A percentile compares a stretch with the other conserved stretches of the same genome.
Evolutionary conservation across 1,140 invertebrate genomes (phyloP).

Genomic region (Propsilocerus akamusi): DNA sequence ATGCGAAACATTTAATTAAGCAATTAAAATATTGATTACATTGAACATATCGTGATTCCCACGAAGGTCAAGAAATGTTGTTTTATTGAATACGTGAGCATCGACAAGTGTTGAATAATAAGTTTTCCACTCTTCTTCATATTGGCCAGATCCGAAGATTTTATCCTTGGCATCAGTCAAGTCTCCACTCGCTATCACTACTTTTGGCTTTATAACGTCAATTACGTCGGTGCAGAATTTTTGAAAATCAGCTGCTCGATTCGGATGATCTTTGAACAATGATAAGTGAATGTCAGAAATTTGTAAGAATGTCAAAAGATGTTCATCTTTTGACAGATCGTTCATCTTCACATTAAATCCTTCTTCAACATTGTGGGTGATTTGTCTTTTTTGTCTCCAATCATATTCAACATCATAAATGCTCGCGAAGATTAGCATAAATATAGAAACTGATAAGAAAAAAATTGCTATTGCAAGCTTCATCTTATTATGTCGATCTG

Average conservation of each 20-base stretch:
- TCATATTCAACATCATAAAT: background rate
- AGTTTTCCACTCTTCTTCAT: constrained; percentile 64
- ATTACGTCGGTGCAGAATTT: constrained; percentile 66
- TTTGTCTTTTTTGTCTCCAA: background rate
- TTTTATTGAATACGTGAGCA: constrained; percentile 43
- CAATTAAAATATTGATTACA: constrained; percentile 1
- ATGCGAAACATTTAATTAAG: constrained; percentile 3
- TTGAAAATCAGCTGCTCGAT: constrained; percentile 53
- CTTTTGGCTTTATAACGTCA: constrained; percentile 49
- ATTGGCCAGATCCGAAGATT: constrained; percentile 64
- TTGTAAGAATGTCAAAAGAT: constrained; percentile 61
- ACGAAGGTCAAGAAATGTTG: constrained; percentile 75
- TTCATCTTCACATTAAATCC: constrained; percentile 18
- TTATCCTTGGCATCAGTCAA: constrained; percentile 72
- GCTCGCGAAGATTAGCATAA: background rate
- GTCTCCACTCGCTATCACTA: constrained; percentile 71
- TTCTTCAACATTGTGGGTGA: background rate
- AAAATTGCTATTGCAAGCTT: background rate
- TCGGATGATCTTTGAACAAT: constrained; percentile 14
- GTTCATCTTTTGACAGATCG: constrained; percentile 27
- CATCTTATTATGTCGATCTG: too few species aligned
- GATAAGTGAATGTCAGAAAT: constrained; percentile 25
- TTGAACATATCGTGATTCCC: constrained; percentile 75
- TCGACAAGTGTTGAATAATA: constrained; percentile 56
- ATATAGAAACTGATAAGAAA: background rate